A percentile compares a stretch with the other conserved stretches of the same genome.
phyloP scores from a whole-genome alignment of 2,797 vertebrate genomes.

The Sebastes trivittatus region DNA sequence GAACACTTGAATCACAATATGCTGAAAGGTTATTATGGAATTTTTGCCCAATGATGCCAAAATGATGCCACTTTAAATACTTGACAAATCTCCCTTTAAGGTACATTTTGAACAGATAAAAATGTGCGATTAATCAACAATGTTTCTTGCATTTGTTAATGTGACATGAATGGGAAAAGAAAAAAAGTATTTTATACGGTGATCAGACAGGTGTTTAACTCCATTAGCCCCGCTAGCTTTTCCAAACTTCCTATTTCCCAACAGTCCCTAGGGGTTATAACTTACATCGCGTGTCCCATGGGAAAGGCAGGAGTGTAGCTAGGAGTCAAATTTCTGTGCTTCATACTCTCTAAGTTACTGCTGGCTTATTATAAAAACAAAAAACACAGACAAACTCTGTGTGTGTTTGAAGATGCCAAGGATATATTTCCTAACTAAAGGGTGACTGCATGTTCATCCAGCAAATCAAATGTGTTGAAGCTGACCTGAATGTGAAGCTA shows the following conservation, averaged over 20 bases:
- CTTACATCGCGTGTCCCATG: constrained; percentile 27
- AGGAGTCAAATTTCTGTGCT: constrained; percentile 18
- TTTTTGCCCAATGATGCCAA: too few species aligned
- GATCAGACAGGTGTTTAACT: constrained; percentile 35
- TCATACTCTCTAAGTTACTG: constrained; percentile 25
- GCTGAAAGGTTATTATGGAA: too few species aligned
- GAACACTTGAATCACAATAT: too few species aligned
- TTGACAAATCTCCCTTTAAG: too few species aligned
- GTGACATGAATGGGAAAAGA: background rate
- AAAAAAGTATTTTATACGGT: background rate
- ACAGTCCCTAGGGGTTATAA: constrained; percentile 44
- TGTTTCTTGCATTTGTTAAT: background rate
- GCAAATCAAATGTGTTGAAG: background rate
- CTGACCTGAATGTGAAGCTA: background rate
- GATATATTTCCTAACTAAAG: background rate
- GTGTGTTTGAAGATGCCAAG: background rate
- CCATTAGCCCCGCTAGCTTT: constrained; percentile 36
- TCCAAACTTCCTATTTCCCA: constrained; percentile 58
- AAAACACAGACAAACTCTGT: constrained; percentile 19
- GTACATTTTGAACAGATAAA: background rate
- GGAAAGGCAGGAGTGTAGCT: constrained; percentile 6
- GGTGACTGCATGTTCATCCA: background rate
- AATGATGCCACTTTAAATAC: too few species aligned
- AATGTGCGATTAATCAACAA: background rate
- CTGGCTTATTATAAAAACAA: background rate